Evolutionary conservation across 37 sponge, comb jelly and placozoan genomes (phyloP).

Genomic region (Hexactinellida sp.): DNA sequence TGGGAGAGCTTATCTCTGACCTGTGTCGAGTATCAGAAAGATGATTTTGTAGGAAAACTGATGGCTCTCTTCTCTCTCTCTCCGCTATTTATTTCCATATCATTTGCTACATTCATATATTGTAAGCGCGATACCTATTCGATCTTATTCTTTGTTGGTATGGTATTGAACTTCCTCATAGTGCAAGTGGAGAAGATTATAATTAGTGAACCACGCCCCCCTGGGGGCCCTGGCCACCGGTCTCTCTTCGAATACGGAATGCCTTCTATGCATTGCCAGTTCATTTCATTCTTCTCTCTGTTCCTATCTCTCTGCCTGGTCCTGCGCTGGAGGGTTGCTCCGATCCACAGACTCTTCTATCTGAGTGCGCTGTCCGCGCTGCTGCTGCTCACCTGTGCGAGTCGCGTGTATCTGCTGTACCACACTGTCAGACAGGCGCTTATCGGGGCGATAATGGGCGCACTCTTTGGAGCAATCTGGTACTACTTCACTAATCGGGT

Average conservation of each 20-base stretch:
- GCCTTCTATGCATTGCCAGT: constrained; percentile 91
- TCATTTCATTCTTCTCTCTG: constrained; percentile 77
- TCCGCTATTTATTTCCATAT: constrained; percentile 59
- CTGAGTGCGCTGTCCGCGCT: background rate
- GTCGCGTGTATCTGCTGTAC: background rate
- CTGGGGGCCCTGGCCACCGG: constrained; percentile 26
- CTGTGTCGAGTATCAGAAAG: constrained; percentile 27
- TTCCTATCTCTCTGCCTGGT: constrained; percentile 43
- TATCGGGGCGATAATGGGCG: background rate
- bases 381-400: background rate
- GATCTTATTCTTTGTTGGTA: constrained; percentile 43
- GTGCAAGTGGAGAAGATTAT: constrained; percentile 56
- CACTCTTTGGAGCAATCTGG: background rate
- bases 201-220: constrained; percentile 61
- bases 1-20: background rate
- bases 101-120: constrained; percentile 50
- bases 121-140: constrained; percentile 53
- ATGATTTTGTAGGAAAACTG: constrained; percentile 58
- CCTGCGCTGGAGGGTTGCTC: background rate
- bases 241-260: constrained; percentile 70
- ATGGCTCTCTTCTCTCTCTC: constrained; percentile 59
- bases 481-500: background rate
- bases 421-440: background rate
- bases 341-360: background rate
- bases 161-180: constrained; percentile 49